Evolutionary conservation across 1,140 invertebrate species (phyloP), one percentile per base, ranked within the genome.

Genomic region (Chionoecetes opilio): DNA sequence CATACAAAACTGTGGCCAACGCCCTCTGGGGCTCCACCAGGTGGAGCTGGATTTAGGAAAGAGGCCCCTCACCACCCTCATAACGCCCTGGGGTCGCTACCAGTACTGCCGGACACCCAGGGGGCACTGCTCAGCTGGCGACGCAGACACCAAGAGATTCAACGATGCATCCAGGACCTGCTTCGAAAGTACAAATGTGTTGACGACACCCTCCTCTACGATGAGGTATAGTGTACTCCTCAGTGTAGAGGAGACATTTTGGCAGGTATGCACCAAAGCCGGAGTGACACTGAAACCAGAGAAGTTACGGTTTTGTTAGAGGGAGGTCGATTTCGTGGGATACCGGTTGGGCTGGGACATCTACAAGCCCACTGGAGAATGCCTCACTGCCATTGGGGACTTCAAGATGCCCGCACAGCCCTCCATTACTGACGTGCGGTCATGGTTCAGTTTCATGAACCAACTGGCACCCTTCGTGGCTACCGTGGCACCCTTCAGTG

Each of bases 391-490:
- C 8, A 91, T 91, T n/a, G 41, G 34, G 31, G n/a, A 92, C 26
- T 93, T 85, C 26, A 29, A 29, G n/a, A n/a, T n/a, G n/a, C n/a
- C n/a, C n/a, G n/a, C n/a, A n/a, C n/a, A n/a, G n/a, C n/a, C n/a
- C n/a, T 38, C 84, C 11, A n/a, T 93, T 2, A 86, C 41, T 0
- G 38, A 85, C 82, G 82, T 38, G 8, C 34, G 92, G 6, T 93
- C 82, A 17, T 93, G 92, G 92, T 41, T 21, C 29, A 35, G 21
- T 3, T 86, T 93, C 11, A 34, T 85, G 0, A 93, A 85, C 82
- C 82, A 86, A n/a, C n/a, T 93, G 38, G 82, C 38, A 41, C 84
- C 92, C n/a, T 93, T 93, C 82, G 37, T 86, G 3, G 92, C n/a
- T 29, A 41, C 92, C 0, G 82, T 53, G 3, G 34, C 82, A n/a